Conservation (phyloP, 1,140 invertebrate genomes). For the Diprion similis region DNA sequence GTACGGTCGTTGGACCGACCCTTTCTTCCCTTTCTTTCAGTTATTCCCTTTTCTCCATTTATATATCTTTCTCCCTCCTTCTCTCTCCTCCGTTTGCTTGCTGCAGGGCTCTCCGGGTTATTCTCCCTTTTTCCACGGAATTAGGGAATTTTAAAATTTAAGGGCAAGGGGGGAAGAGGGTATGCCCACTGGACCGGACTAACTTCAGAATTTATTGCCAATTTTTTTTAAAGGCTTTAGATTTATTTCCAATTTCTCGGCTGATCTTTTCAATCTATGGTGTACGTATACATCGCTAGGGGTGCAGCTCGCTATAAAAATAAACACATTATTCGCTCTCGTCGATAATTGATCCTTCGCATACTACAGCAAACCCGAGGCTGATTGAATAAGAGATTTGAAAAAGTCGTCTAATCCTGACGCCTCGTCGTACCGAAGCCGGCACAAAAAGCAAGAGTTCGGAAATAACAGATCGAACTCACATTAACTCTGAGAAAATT, state of each 20-base stretch:
- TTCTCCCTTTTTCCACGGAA: slow-evolving; percentile 42
- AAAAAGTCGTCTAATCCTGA: no score
- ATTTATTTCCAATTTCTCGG: slow-evolving; percentile 53
- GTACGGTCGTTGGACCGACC: slow-evolving; percentile 30
- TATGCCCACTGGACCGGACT: slow-evolving; percentile 47
- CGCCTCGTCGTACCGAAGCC: no score
- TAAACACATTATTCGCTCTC: slow-evolving; percentile 1
- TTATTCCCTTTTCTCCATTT: slow-evolving; percentile 31
- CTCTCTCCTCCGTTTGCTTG: not conserved
- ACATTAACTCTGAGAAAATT: no score
- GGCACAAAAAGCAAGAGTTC: no score
- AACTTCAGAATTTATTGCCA: slow-evolving; percentile 57
- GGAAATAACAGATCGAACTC: no score
- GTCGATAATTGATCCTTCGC: not conserved
- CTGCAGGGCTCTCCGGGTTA: not conserved
- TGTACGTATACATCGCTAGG: not conserved
- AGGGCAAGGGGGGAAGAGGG: slow-evolving; percentile 27
- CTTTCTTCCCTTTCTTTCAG: slow-evolving; percentile 18
- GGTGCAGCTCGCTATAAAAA: not conserved
- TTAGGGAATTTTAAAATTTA: slow-evolving; percentile 57
- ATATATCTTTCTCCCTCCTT: no score
- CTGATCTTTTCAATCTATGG: slow-evolving; percentile 2
- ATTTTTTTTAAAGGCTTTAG: slow-evolving; percentile 56
- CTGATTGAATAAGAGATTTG: no score
- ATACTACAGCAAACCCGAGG: no score